Base-by-base conservation (phyloP, 2,888 invertebrate genomes). In the Amorpha juglandis region DNA sequence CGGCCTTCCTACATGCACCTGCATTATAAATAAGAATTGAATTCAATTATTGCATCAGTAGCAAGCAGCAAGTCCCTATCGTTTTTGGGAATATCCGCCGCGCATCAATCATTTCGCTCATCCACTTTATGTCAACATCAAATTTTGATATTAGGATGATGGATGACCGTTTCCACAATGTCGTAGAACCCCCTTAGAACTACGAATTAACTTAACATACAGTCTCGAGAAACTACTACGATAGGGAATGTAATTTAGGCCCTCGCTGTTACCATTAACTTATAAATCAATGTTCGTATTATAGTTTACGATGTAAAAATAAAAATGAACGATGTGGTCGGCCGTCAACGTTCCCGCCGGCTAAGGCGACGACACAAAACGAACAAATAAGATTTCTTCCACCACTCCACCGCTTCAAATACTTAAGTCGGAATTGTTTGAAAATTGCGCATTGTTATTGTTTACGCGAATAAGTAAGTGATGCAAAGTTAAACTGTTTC, bases 111-210 rank as follows among this genome's bases (percentile, higher is more conserved):
- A 92, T 89, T 86, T 86, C 87, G 19, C 89, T 88, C 89, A 89
- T 92, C 90, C 88, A 92, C 89, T 91, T 88, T 87, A 81, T 88
- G 91, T 92, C 91, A 88, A 88, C 90, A 89, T 90, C 87, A 88
- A 91, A 90, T 89, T 92, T 91, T 90, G 91, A 91, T 92, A 88
- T 80, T 79, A 77, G 71, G 74, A 81, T 92, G 92, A 92, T 92
- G 84, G 91, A 92, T 90, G 83, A 78, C 81, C 81, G 77, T 78
- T 79, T 79, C 79, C 76, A 78, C 77, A 80, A 78, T 82, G 82
- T 80, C 77, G 67, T 69, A 71, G 69, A 74, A 71, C 71, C 58
- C 27, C 55, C 58, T 58, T 58, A 58, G 42, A 58, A 58, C 58
- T 58, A 38, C 58, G 58, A 58, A 58, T 58, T 58, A 53, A 53